These are phyloP conservation scores for Trididemnum miniatum DNA, from an alignment of 23 tunicate species.

Conservation along the genomic window DNA sequence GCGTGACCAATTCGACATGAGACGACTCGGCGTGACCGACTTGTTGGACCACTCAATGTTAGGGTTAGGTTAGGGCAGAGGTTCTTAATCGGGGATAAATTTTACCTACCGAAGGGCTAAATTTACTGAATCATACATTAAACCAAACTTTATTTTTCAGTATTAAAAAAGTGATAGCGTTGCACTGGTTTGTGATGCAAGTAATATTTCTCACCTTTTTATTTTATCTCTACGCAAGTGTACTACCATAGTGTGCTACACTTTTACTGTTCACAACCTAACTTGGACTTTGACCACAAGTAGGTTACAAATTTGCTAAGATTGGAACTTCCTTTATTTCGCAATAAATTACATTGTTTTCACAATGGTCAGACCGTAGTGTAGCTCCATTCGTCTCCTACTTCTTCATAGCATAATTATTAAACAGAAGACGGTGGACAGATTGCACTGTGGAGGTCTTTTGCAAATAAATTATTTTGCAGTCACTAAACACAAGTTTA, in stretches of 20 bases:
- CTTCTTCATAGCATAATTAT: background rate
- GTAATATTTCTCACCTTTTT: too few species aligned
- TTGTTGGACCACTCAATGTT: too few species aligned
- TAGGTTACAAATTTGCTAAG: background rate
- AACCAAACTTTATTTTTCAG: background rate
- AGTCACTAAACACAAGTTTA: background rate
- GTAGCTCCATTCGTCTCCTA: too few species aligned
- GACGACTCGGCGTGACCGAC: too few species aligned
- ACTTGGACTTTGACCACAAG: background rate
- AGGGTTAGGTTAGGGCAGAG: background rate
- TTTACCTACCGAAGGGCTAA: background rate
- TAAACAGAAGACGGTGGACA: background rate
- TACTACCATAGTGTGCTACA: background rate
- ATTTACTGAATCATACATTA: background rate
- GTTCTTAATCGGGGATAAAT: background rate
- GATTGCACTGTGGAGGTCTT: background rate
- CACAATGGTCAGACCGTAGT: background rate
- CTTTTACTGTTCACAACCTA: background rate
- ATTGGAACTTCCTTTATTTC: background rate
- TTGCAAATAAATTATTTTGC: background rate
- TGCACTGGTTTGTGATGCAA: background rate
- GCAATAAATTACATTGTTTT: background rate
- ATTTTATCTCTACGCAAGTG: background rate
- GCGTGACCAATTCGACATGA: too few species aligned
- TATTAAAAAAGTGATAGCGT: background rate